Evolutionary conservation across 2,797 vertebrate species (phyloP), one percentile per base, ranked within the genome.

Genomic region (Peromyscus eremicus): DNA sequence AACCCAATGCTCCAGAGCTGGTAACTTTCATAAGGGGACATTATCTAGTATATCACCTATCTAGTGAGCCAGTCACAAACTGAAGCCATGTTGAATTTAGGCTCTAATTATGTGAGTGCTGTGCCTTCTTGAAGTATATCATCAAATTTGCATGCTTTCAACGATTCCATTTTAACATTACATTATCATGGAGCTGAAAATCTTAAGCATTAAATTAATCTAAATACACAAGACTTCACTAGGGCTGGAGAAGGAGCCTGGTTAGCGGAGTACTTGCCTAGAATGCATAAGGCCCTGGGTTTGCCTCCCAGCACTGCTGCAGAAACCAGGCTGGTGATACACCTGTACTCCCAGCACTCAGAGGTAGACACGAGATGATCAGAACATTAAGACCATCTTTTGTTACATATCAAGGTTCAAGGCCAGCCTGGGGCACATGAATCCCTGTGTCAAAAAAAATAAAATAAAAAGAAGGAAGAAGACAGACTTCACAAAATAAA

Each of bases 1-100:
- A 82, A 77, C 79, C 13, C 17, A 91, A 43, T n/a, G 21, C 27
- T 95, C 52, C 13, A 70, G 86, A 94, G 60, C 88, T 77, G n/a
- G 37, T 46, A 88, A 75, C n/a, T 84, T 86, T 64, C 46, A n/a
- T n/a, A 86, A 80, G 21, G 29, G 77, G 25, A 81, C 11, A 86
- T 34, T 34, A 75, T 49, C 49, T 43, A 96, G n/a, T 66, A 62
- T 75, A 34, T 85, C n/a, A 64, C n/a, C 52, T n/a, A 88, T 57
- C 55, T 29, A 82, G 10, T 79, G 66, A 97, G 16, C 52, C 32
- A 95, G n/a, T 11, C 19, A 80, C 46, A 80, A 89, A 57, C 0
- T 92, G 49, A 96, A 94, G 76, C 32, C 13, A 46, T 10, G 0
- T 81, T 84, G 27, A 71, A 49, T 90, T 29, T 34, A 43, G 23